Conservation (phyloP, 1,140 invertebrate species). For the Mesaphorura yosii region DNA sequence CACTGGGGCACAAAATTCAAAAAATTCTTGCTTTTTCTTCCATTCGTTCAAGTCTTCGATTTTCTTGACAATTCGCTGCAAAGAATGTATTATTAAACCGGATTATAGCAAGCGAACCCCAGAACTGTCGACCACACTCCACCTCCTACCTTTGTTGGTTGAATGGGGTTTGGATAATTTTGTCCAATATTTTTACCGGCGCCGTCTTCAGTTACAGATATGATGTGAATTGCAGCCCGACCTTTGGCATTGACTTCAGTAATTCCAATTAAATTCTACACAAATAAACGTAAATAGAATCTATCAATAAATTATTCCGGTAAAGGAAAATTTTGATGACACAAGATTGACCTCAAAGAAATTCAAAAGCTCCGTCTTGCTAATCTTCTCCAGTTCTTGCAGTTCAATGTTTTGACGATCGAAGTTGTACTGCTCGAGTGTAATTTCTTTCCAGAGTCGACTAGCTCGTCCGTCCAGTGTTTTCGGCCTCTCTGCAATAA, state of each 20-base stretch:
- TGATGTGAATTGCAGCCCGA: background rate
- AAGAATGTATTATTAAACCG: background rate
- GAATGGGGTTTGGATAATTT: background rate
- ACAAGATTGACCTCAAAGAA: constrained; percentile 58
- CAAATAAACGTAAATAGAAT: background rate
- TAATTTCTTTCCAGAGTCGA: constrained; percentile 76
- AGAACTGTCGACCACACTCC: background rate
- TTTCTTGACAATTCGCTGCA: background rate
- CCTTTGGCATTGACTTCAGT: background rate
- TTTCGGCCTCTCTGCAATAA: constrained; percentile 82
- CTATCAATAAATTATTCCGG: no score
- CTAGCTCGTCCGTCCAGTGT: constrained; percentile 54
- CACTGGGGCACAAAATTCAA: no score
- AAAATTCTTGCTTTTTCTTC: constrained; percentile 5
- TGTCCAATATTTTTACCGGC: background rate
- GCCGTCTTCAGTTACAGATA: background rate
- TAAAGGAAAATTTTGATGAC: constrained; percentile 7
- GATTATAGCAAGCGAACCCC: background rate
- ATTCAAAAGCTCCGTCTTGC: constrained; percentile 63
- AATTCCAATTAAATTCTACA: background rate
- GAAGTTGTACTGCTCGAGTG: constrained; percentile 79
- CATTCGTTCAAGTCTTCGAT: background rate
- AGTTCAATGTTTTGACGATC: constrained; percentile 76
- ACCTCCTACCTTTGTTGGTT: background rate
- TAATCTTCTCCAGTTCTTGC: constrained; percentile 61